phyloP scores from a whole-genome alignment of 2,113 vertebrate species.

The Sula dactylatra region DNA sequence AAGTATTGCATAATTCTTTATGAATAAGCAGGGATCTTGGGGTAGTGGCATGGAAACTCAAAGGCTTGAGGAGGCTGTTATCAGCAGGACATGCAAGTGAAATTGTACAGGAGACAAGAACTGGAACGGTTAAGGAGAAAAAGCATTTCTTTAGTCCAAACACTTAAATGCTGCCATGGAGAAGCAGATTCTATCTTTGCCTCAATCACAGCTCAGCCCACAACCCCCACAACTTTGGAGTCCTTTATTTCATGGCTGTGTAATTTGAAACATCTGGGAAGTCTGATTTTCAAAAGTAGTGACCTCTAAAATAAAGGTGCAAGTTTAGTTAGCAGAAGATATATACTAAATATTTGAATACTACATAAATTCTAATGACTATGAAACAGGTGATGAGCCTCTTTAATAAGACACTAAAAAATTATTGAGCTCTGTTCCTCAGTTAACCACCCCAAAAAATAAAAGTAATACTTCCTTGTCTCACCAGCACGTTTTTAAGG shows the following conservation, averaged over 20 bases:
- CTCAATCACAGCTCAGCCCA: neutral
- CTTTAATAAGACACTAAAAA: neutral
- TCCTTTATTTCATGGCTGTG: neutral
- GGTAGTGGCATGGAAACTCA: neutral
- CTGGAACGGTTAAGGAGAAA: neutral
- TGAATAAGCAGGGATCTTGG: neutral
- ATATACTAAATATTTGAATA: slow-evolving; percentile 2
- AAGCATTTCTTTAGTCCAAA: neutral
- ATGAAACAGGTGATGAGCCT: neutral
- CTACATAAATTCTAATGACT: neutral
- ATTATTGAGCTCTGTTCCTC: neutral
- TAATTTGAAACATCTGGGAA: slow-evolving; percentile 44
- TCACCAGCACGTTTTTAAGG: neutral
- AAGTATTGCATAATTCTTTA: neutral
- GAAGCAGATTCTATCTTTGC: neutral
- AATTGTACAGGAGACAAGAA: neutral
- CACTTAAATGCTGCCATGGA: neutral
- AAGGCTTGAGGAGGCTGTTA: neutral
- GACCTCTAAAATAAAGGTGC: slow-evolving; percentile 4
- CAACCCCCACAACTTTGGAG: neutral
- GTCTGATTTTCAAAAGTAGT: neutral
- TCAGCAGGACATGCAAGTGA: neutral
- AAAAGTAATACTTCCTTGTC: neutral
- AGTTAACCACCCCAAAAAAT: neutral
- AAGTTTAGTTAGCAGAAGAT: neutral